Evolutionary conservation across 2,797 vertebrate species (phyloP).

Genomic region (Phataginus tricuspis): DNA sequence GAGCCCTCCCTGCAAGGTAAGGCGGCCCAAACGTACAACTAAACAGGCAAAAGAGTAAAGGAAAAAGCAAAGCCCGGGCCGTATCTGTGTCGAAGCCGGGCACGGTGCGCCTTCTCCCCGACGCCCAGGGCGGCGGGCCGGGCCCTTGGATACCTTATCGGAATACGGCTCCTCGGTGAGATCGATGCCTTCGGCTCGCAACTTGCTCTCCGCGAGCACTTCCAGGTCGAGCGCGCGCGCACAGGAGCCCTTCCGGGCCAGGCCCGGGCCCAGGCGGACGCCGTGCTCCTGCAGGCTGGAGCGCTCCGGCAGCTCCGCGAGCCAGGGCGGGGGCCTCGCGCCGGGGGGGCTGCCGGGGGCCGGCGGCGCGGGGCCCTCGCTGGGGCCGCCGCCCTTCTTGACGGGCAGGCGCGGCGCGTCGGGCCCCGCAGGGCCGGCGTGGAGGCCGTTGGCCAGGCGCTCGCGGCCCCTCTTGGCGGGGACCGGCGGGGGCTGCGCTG

Average conservation of each 20-base stretch:
- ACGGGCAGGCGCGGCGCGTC: conserved; percentile 84
- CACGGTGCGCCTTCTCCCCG: fast-evolving
- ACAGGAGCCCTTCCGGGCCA: conserved; percentile 90
- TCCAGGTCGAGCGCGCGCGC: conserved; percentile 91
- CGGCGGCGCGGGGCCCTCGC: conserved; percentile 74
- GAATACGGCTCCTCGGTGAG: conserved; percentile 98
- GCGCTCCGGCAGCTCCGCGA: conserved; percentile 86
- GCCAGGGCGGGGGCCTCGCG: conserved; percentile 90
- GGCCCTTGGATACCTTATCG: conserved; percentile 91
- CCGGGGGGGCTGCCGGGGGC: conserved; percentile 81
- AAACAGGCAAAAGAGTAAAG: not conserved
- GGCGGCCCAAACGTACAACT: not conserved
- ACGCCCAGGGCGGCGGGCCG: not conserved
- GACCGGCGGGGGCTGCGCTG: conserved; percentile 96
- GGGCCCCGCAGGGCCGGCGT: conserved; percentile 83
- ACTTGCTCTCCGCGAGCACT: conserved; percentile 92
- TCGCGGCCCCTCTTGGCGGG: conserved; percentile 97
- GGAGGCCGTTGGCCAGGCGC: conserved; percentile 93
- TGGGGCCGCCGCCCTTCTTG: conserved; percentile 81
- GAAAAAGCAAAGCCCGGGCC: not conserved
- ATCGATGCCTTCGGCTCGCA: conserved; percentile 94
- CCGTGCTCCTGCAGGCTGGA: conserved; percentile 88
- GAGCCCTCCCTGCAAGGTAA: fast-evolving
- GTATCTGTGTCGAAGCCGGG: not conserved
- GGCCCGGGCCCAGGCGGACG: conserved; percentile 88